phyloP scores from a whole-genome alignment of 2,113 vertebrate genomes.

The Puntigrus tetrazona region DNA sequence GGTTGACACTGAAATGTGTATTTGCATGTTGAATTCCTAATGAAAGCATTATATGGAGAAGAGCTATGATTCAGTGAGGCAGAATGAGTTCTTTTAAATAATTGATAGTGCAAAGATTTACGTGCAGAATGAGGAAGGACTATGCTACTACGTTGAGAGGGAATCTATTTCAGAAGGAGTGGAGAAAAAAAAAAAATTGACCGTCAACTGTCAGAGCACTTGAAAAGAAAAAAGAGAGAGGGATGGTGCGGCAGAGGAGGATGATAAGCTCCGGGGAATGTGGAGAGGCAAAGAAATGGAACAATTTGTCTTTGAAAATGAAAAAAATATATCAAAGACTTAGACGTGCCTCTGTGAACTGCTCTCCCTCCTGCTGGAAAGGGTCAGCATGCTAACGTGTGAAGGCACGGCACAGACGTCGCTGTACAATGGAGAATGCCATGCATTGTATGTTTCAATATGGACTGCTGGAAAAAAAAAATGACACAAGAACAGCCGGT shows the following conservation, averaged over 20 bases:
- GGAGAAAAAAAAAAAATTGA: slow-evolving; percentile 19
- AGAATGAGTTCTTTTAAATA: slow-evolving; percentile 7
- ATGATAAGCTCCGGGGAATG: slow-evolving; percentile 27
- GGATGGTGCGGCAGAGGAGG: slow-evolving; percentile 18
- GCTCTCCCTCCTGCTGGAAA: slow-evolving; percentile 33
- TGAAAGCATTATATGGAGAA: neutral
- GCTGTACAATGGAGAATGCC: slow-evolving; percentile 2
- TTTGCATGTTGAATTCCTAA: slow-evolving; percentile 7
- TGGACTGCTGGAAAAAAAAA: neutral
- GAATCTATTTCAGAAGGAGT: slow-evolving; percentile 30
- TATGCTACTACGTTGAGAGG: neutral
- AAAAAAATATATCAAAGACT: slow-evolving; percentile 53
- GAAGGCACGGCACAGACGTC: neutral
- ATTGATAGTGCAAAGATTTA: slow-evolving; percentile 1
- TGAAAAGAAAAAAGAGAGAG: slow-evolving; percentile 38
- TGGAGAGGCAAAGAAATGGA: slow-evolving; percentile 49
- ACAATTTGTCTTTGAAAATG: slow-evolving; percentile 60
- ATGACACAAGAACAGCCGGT: neutral
- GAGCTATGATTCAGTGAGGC: slow-evolving; percentile 4
- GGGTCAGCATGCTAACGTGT: slow-evolving; percentile 7
- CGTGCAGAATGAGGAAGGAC: neutral
- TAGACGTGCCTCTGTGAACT: slow-evolving; percentile 19
- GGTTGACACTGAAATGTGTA: neutral
- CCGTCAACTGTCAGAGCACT: slow-evolving; percentile 43
- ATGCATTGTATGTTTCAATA: neutral